Base-by-base conservation (phyloP, 2,888 invertebrate genomes). In the Electrophaes corylata region DNA sequence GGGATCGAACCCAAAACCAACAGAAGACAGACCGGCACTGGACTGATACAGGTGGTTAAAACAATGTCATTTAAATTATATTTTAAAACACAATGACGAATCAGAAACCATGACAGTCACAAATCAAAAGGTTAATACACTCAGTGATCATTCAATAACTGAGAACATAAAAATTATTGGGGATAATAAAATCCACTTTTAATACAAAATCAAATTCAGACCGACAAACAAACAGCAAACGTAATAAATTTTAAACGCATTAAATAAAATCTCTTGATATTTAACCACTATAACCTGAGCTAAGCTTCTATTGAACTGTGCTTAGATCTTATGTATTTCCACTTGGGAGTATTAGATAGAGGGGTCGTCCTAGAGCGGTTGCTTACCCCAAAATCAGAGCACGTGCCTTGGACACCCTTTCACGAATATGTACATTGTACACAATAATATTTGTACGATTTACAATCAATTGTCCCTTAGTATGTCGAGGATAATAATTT, bases 181-280 rank as follows among this genome's bases (percentile, higher is more conserved):
- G 67, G 75, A 81, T 77, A 73, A 83, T 86, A 86, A 86, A 82
- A 73, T 79, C 78, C 81, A 84, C 84, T 83, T 83, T 77, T 84
- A 82, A 81, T 71, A 73, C 75, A 67, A 82, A 84, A 87, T 84
- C 85, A 81, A 85, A 85, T 81, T 81, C 48, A 73, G 70, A 79
- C 80, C 78, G 72, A 79, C 81, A 81, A 79, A 81, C 80, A 84
- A 83, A 80, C 75, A 73, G 69, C 67, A 67, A 64, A 60, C 64
- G 79, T 77, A 79, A 90, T 90, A 90, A 89, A 90, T 88, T 87
- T 87, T 80, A 83, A 86, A 84, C 76, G 83, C 79, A 89, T 88
- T 89, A 86, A 84, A 86, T 77, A 72, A 79, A 84, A 80, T 82
- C 79, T 75, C 70, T 78, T 73, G 73, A 70, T 69, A 64, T 49